Evolutionary conservation across 2,888 invertebrate genomes (phyloP).

Genomic region (Minunthozetes semirufus): DNA sequence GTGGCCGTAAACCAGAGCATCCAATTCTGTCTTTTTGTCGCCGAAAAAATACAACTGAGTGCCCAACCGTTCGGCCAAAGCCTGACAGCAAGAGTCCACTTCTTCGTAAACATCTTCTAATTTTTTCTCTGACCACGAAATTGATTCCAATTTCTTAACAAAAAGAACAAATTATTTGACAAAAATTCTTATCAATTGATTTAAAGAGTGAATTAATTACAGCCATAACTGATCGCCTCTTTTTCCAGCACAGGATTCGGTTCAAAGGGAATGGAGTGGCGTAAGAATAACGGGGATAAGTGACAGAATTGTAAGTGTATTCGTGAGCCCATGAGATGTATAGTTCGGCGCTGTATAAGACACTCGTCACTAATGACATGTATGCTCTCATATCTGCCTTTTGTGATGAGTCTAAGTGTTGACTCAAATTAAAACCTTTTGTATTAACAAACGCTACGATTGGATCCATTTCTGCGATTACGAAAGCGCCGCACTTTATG

Average conservation of each 20-base stretch:
- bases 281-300: conserved; percentile 73
- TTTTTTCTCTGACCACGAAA: conserved; percentile 72
- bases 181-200: neutral
- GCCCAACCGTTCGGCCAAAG: conserved; percentile 74
- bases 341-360: conserved; percentile 82
- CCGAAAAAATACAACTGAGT: conserved; percentile 66
- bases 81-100: conserved; percentile 77
- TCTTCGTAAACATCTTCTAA: conserved; percentile 45
- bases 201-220: neutral
- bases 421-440: conserved; percentile 71
- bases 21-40: conserved; percentile 71
- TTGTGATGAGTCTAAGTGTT: conserved; percentile 63
- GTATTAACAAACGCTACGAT: conserved; percentile 81
- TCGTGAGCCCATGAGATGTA: conserved; percentile 82
- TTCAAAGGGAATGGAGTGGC: conserved; percentile 91
- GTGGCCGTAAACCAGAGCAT: conserved; percentile 94
- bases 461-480: conserved; percentile 81
- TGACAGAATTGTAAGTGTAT: conserved; percentile 70
- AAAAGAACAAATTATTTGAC: neutral
- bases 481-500: conserved; percentile 77
- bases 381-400: conserved; percentile 89
- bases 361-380: conserved; percentile 76
- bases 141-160: conserved; percentile 63
- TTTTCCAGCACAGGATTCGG: conserved; percentile 68
- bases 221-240: conserved; percentile 58